Base-by-base conservation (phyloP, 2,797 vertebrate genomes). In the Rousettus madagascariensis region DNA sequence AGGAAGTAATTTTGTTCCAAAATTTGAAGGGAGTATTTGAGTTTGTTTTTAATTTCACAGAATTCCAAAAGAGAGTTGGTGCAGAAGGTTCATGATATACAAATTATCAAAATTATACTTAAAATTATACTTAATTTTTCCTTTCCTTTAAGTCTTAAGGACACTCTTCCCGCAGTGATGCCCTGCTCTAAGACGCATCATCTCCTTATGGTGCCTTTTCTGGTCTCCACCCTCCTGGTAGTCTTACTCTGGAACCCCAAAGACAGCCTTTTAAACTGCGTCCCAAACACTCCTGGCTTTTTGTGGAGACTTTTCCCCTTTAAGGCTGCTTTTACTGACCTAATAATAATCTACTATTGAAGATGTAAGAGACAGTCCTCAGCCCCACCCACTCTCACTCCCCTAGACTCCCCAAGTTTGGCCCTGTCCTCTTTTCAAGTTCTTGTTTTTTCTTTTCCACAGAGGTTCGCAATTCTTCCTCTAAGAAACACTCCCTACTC, bases 401-500 rank as follows among this genome's bases (percentile, higher is more conserved):
- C 38, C 38, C 5, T 5, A 26, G 46, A 8, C 28, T 85, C 13
- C 49, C 53, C 55, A 78, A 36, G 22, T 75, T 72, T 51, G 43
- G n/a, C 11, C 3, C 16, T 77, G 38, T 77, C 24, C n/a, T 79
- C 78, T 68, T 82, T 87, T 61, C 22, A 66, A 78, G 46, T 72
- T 95, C 87, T 66, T 57, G 36, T 87, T 91, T 84, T 78, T 57
- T 92, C 38, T 87, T 94, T 93, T 71, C 77, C 26, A 63, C 8
- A 38, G 38, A 61, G 17, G 5, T 82, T 66, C 77, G 12, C n/a
- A 36, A 22, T 33, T 57, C 43, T 82, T 28, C 69, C 49, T 80
- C 86, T 80, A 83, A 79, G 63, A 92, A 93, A 55, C 8, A 11
- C 46, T 49, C 20, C 86, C 28, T 55, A 28, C 22, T 80, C 11